These are phyloP conservation scores for Megalops cyprinoides DNA, from an alignment of 2,797 vertebrate genomes.

Conservation along the genomic window DNA sequence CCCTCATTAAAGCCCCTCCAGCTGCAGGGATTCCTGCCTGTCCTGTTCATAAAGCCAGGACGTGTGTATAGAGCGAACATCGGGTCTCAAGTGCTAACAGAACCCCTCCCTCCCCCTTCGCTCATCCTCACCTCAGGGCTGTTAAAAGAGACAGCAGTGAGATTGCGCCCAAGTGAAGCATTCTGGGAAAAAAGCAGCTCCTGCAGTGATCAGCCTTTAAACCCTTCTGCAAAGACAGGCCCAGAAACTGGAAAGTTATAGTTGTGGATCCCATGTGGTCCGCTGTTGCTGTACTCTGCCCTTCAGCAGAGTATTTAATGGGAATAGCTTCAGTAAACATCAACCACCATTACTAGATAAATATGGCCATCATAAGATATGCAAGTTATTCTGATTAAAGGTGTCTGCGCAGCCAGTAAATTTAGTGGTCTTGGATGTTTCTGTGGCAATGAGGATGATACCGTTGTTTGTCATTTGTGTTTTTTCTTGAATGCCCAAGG, in stretches of 20 bases:
- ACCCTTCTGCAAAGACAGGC: not conserved
- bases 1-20: not conserved
- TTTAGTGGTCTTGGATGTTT: too few relatives aligned
- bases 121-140: too few relatives aligned
- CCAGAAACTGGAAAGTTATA: not conserved
- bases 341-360: too few relatives aligned
- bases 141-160: too few relatives aligned
- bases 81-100: not conserved
- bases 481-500: too few relatives aligned
- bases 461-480: too few relatives aligned
- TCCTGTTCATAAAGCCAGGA: not conserved
- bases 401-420: not conserved
- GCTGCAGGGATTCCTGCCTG: not conserved
- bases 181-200: conserved; percentile 29
- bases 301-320: not conserved
- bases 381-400: not conserved
- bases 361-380: too few relatives aligned
- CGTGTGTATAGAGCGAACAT: too few relatives aligned
- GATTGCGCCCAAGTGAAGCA: conserved; percentile 39
- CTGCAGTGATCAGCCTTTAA: not conserved
- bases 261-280: not conserved
- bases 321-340: not conserved
- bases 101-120: too few relatives aligned
- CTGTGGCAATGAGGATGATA: too few relatives aligned
- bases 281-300: not conserved